phyloP scores from a whole-genome alignment of 1,140 invertebrate species.

The Aphis craccivora region DNA sequence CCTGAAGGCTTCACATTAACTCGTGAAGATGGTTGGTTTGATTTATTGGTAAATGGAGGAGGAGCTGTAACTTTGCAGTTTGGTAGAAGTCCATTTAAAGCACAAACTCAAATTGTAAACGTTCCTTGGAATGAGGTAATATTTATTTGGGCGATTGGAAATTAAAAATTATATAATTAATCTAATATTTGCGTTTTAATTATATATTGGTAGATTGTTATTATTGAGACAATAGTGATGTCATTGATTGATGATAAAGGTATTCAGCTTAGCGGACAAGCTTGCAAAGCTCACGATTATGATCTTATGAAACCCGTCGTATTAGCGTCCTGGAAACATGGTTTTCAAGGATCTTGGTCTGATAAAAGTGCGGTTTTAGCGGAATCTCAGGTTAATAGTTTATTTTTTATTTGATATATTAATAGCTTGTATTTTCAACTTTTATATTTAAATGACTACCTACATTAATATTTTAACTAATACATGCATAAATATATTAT shows the following conservation, averaged over 20 bases:
- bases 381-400: constrained; percentile 80
- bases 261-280: constrained; percentile 70
- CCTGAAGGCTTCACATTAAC: constrained; percentile 94
- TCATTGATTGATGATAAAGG: constrained; percentile 81
- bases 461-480: background rate
- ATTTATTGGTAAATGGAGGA: constrained; percentile 95
- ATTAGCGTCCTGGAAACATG: constrained; percentile 94
- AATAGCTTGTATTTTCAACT: background rate
- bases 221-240: constrained; percentile 88
- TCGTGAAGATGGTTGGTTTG: constrained; percentile 91
- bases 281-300: constrained; percentile 90
- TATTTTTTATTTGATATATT: background rate
- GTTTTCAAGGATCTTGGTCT: constrained; percentile 93
- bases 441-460: background rate
- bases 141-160: constrained; percentile 58
- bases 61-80: constrained; percentile 94
- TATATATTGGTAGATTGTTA: constrained; percentile 74
- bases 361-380: constrained; percentile 90
- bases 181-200: background rate
- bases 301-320: constrained; percentile 94
- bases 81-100: constrained; percentile 88
- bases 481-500: background rate
- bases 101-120: constrained; percentile 88
- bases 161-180: background rate
- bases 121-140: constrained; percentile 95